Percentiles rank a stretch among this genome's conserved stretches.
These are phyloP conservation scores for Argya squamiceps DNA, from an alignment of 2,797 vertebrate species.

Conservation along the genomic window DNA sequence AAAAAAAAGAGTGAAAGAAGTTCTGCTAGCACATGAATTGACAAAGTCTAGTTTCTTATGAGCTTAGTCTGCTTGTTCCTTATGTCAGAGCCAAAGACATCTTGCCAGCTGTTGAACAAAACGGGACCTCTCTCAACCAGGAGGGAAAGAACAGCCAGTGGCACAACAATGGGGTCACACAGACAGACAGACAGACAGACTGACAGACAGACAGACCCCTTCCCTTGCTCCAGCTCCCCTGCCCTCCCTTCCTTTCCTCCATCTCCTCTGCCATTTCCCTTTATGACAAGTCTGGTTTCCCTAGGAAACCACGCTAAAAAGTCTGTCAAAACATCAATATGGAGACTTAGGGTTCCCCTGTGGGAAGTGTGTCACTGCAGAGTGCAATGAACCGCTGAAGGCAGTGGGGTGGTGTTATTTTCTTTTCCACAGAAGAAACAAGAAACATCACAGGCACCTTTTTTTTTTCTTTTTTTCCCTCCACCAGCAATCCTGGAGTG, in stretches of 20 bases:
- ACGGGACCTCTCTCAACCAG: not conserved
- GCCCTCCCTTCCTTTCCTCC: not conserved
- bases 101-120: not conserved
- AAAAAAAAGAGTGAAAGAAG: not conserved
- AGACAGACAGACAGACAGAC: not conserved
- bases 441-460: not conserved
- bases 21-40: not conserved
- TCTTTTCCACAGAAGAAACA: not conserved
- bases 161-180: not conserved
- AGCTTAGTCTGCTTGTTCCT: not conserved
- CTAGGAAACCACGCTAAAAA: not conserved
- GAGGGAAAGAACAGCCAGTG: not conserved
- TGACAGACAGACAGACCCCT: not conserved
- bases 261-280: not conserved
- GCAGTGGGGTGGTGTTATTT: not conserved
- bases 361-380: not conserved
- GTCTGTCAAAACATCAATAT: not conserved
- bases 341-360: not conserved
- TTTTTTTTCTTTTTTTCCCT: accelerated
- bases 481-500: not conserved
- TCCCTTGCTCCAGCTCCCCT: not conserved
- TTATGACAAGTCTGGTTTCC: not conserved
- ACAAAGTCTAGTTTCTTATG: not conserved
- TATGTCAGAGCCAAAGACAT: not conserved
- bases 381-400: not conserved